Conservation (phyloP, 2,113 vertebrate genomes). For the Gymnobelideus leadbeateri region DNA sequence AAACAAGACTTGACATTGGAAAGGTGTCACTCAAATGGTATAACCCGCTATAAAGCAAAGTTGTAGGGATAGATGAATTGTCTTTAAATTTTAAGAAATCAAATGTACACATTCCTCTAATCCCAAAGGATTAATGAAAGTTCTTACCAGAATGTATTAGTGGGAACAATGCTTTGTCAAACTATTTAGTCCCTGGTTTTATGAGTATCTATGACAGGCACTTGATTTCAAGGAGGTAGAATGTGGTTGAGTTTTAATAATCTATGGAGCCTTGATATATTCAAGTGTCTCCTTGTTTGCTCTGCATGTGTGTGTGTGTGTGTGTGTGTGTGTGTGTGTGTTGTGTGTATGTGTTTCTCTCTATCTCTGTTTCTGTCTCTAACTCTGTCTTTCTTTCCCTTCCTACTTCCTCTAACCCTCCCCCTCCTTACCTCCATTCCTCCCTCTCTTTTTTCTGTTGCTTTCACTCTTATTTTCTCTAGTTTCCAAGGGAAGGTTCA, state of each 20-base stretch:
- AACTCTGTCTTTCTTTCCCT: accelerated
- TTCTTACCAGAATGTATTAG: background rate
- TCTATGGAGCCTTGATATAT: background rate
- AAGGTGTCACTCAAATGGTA: background rate
- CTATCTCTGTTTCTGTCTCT: too few species aligned
- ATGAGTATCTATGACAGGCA: background rate
- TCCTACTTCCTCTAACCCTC: background rate
- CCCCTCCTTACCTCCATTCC: background rate
- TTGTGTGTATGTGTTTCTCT: too few species aligned
- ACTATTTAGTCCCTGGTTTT: background rate
- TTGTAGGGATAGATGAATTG: background rate
- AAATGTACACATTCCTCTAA: background rate
- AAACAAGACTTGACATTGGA: background rate
- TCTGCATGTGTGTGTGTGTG: too few species aligned
- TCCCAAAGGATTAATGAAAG: background rate
- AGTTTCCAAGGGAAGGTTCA: background rate
- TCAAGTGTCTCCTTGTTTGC: background rate
- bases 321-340: too few species aligned
- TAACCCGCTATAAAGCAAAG: background rate
- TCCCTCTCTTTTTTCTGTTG: background rate
- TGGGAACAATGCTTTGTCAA: background rate
- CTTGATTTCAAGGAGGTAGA: background rate
- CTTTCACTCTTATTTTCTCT: background rate
- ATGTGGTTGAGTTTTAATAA: background rate
- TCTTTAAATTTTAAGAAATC: background rate